Evolutionary conservation across 2,888 invertebrate species (phyloP).

Genomic region (Caenorhabditis uteleia): DNA sequence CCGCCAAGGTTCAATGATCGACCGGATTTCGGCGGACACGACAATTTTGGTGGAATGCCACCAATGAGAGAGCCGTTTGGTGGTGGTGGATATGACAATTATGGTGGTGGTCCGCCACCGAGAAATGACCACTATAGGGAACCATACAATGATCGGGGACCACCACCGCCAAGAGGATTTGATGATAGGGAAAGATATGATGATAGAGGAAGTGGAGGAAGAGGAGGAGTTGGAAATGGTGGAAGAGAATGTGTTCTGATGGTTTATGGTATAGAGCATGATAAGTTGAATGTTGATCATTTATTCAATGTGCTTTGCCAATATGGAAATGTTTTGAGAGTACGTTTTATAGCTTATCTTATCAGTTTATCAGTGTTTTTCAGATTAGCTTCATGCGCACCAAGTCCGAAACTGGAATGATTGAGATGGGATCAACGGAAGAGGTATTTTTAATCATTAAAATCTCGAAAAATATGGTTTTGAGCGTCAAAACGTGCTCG

Average conservation of each 20-base stretch:
- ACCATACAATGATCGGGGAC: slow-evolving; percentile 1
- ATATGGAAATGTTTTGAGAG: slow-evolving; percentile 96
- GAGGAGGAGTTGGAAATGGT: no score
- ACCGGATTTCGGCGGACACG: no score
- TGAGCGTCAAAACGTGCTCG: slow-evolving; percentile 83
- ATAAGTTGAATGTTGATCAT: slow-evolving; percentile 91
- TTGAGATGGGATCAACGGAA: slow-evolving; percentile 94
- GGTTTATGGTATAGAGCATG: slow-evolving; percentile 89
- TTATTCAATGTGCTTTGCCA: slow-evolving; percentile 98
- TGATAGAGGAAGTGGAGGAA: slow-evolving; percentile 7
- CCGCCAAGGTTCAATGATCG: slow-evolving; percentile 2
- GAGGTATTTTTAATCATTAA: no score
- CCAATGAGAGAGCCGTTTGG: no score
- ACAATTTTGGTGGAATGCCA: no score
- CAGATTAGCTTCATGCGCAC: slow-evolving; percentile 95
- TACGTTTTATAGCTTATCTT: slow-evolving; percentile 72
- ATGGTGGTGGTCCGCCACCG: slow-evolving; percentile 9
- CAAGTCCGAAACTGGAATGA: slow-evolving; percentile 98
- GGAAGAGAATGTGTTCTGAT: slow-evolving; percentile 37
- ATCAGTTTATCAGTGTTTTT: slow-evolving; percentile 8
- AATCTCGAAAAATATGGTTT: no score
- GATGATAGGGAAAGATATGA: slow-evolving; percentile 8
- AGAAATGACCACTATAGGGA: not conserved
- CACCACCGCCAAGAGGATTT: not conserved
- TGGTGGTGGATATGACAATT: not conserved